These are phyloP conservation scores for Salvelinus alpinus DNA, from an alignment of 2,113 vertebrate species.

Conservation along the genomic window DNA sequence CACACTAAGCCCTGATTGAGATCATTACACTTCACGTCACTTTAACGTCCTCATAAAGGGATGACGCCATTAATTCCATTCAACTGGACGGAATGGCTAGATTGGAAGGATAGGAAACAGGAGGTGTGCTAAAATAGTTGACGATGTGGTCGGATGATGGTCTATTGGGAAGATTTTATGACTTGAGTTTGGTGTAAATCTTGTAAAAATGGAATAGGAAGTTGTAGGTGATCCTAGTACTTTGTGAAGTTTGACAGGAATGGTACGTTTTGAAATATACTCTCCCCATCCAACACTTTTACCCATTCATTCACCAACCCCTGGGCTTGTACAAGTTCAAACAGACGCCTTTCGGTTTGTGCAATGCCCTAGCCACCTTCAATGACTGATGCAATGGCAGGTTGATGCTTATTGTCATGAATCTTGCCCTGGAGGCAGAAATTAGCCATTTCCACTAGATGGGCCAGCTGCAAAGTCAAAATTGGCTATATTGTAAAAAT, in stretches of 20 bases:
- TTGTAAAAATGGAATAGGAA: not conserved
- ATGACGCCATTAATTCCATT: constrained; percentile 64
- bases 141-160: not conserved
- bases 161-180: not conserved
- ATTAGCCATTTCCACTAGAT: too few species aligned
- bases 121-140: constrained; percentile 28
- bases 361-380: too few species aligned
- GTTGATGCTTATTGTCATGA: too few species aligned
- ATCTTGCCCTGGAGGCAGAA: too few species aligned
- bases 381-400: too few species aligned
- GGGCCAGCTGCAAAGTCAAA: too few species aligned
- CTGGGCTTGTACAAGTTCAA: too few species aligned
- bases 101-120: constrained; percentile 22
- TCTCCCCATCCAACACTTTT: too few species aligned
- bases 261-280: not conserved
- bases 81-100: constrained; percentile 14
- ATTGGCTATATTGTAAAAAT: too few species aligned
- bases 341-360: too few species aligned
- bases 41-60: constrained; percentile 72
- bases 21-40: constrained; percentile 78
- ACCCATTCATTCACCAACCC: too few species aligned
- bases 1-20: constrained; percentile 71
- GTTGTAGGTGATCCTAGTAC: not conserved
- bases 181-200: not conserved
- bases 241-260: not conserved